Base-by-base conservation (phyloP, 2,888 invertebrate genomes). In the Sesamia inferens region DNA sequence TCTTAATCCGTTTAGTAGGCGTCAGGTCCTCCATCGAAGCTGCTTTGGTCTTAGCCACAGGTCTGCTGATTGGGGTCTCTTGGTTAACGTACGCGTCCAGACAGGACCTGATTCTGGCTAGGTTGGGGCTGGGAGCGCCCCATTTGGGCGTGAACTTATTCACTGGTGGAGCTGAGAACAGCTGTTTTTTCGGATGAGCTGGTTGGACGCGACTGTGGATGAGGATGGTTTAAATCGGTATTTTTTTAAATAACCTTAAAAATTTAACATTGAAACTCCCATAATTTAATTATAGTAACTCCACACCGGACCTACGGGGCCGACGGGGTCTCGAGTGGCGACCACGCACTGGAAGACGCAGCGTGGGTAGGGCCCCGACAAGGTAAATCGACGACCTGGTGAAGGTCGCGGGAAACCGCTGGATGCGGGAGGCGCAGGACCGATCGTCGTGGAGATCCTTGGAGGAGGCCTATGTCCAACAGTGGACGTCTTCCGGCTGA, bases 21-120 rank as follows among this genome's bases (percentile, higher is more conserved):
- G 96, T 96, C 61, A 96, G 86, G 79, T 96, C 95, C 66, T 96
- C 96, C 95, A 96, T 95, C 0, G 96, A 96, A 2, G 90, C 90
- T 0, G 95, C 95, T 71, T 96, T 96, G 51, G 93, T 90, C 2
- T 90, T 89, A 55, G 91, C 90, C 16, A 78, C 81, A 0, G 89
- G 88, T n/a, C 89, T 83, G 16, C 79, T 69, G 44, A 69, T 77
- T 0, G 88, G 88, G 2, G 88, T 81, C 13, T 85, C 81, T 3
- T 88, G 87, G 7, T 88, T 82, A 67, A 83, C 78, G 70, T 72
- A 93, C 82, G 94, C 92, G 39, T 93, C 92, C 13, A 96, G 90
- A 79, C 95, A 95, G 88, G 89, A 93, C 54, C 91, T 88, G 73
- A 96, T 91, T 69, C 94, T 86, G 24, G 89, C 88, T 69, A 95